Percentiles rank a stretch among this genome's conserved stretches.
Evolutionary conservation across 2,888 invertebrate genomes (phyloP).

Genomic region (Eulithis testata): DNA sequence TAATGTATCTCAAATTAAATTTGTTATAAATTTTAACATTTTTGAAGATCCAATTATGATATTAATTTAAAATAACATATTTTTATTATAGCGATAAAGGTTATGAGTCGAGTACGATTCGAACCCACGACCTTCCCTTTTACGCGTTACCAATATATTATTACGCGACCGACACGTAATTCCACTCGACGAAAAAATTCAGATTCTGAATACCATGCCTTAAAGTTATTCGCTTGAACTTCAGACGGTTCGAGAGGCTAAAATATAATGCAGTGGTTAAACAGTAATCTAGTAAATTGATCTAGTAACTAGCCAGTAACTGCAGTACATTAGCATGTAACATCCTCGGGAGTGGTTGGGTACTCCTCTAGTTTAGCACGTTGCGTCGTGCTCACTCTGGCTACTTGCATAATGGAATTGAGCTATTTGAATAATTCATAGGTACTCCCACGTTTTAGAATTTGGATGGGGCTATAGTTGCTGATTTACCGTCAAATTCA

Average conservation of each 20-base stretch:
- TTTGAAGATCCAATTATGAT: too few relatives aligned
- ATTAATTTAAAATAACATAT: too few relatives aligned
- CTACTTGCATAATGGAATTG: slow-evolving; percentile 49
- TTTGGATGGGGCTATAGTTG: slow-evolving; percentile 2
- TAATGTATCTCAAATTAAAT: slow-evolving; percentile 4
- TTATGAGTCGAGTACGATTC: too few relatives aligned
- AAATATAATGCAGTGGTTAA: neutral
- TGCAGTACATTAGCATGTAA: slow-evolving; percentile 19
- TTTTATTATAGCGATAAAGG: too few relatives aligned
- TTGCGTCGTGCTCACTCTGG: slow-evolving; percentile 40
- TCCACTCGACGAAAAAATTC: too few relatives aligned
- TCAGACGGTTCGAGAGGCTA: neutral
- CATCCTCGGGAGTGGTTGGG: slow-evolving; percentile 20
- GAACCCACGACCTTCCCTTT: too few relatives aligned
- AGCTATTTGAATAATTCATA: slow-evolving; percentile 48
- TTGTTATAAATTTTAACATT: neutral
- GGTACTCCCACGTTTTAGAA: slow-evolving; percentile 30
- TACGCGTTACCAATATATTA: too few relatives aligned
- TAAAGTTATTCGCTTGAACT: too few relatives aligned
- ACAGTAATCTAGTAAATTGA: slow-evolving; percentile 1
- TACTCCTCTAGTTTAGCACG: slow-evolving; percentile 21
- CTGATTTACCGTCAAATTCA: slow-evolving; percentile 4
- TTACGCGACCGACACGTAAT: too few relatives aligned
- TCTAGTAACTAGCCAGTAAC: slow-evolving; percentile 10
- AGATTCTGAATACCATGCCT: too few relatives aligned